Base-by-base conservation (phyloP, 2,113 vertebrate species). In the Tauraco erythrolophus region DNA sequence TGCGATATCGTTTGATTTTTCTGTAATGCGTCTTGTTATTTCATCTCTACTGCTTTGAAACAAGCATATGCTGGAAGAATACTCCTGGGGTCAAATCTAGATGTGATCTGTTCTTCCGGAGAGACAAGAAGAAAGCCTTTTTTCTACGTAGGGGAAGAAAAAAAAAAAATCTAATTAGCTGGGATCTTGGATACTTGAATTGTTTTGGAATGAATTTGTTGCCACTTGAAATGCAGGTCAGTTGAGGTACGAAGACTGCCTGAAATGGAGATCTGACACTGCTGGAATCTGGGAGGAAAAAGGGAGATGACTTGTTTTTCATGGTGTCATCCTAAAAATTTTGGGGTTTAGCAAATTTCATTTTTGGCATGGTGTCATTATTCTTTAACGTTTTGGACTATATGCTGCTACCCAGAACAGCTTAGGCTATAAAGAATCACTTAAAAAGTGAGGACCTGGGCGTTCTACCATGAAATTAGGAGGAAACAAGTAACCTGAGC, bases 1-100 rank as follows among this genome's bases (percentile, higher is more conserved):
- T 68, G 84, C 5, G 23, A 9, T 35, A n/a, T 45, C 37, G 5
- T 7, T 6, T 35, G 37, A 1, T 0, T 64, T 74, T 57, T 51
- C 60, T 74, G 16, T 77, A 35, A 41, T 30, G 13, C 21, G 1
- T 65, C 39, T 39, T 39, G 27, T 28, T 74, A 0, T 69, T 89
- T 89, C 33, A 46, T 62, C 48, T 80, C 23, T 68, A 4, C n/a
- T 69, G 48, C 50, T 87, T 74, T 87, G 80, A 85, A 87, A 70
- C 53, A 17, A 0, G 3, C 13, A 3, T 25, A 16, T 1, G 0
- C 50, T 53, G 58, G 15, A 51, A 27, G 53, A 87, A 77, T 61
- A 39, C 45, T 74, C 58, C 45, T n/a, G 60, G 74, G 74, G 18
- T 10, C 21, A 31, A 37, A 78, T 21, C 25, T 71, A 15, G 23